Evolutionary conservation across 2,113 vertebrate genomes (phyloP).

Genomic region (Coturnix japonica): DNA sequence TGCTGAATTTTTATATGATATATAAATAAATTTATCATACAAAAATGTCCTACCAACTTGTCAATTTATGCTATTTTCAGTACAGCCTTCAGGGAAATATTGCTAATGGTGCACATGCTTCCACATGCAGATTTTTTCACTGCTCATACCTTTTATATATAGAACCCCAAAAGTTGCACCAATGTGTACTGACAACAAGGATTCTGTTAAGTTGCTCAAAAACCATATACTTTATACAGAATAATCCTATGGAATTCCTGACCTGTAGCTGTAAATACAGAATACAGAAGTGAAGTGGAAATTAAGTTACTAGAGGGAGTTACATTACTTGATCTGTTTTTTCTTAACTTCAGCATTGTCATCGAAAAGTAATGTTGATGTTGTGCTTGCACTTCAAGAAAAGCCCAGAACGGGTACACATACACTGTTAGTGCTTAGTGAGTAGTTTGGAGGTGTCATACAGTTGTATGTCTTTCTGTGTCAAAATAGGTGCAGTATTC

Average conservation of each 20-base stretch:
- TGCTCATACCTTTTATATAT: background rate
- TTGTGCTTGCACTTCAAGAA: background rate
- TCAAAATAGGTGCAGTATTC: background rate
- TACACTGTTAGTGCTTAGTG: background rate
- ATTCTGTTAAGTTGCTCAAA: background rate
- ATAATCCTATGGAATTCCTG: background rate
- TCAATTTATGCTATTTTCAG: background rate
- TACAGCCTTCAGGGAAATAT: background rate
- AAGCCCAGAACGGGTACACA: background rate
- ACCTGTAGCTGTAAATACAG: background rate
- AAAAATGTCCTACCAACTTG: background rate
- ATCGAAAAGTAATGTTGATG: background rate
- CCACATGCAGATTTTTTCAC: fast-evolving
- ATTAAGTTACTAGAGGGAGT: background rate
- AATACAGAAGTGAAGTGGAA: background rate
- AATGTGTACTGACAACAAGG: background rate
- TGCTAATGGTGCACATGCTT: background rate
- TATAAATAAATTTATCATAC: background rate
- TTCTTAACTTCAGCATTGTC: background rate
- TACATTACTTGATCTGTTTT: background rate
- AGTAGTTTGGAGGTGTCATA: background rate
- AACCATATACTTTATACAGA: background rate
- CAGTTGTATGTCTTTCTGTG: background rate
- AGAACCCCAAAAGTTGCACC: background rate
- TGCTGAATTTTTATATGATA: background rate